Evolutionary conservation across 2,113 vertebrate species (phyloP), one percentile per base, ranked within the genome.

Genomic region (Irena cyanogastra): DNA sequence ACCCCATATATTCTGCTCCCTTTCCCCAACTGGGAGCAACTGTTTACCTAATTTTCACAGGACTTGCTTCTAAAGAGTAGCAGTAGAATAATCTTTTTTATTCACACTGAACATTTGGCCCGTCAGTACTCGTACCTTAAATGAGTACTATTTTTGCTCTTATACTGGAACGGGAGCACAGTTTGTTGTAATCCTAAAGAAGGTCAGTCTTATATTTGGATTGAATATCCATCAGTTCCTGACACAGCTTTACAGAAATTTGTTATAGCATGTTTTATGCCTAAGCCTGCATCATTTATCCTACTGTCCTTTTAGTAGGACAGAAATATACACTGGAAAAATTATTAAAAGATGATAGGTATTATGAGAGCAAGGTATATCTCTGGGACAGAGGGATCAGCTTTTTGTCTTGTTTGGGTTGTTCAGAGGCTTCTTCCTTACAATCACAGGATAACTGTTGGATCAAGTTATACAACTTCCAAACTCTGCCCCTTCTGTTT

Each of bases 1-100:
- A 0, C 4, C 3, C 4, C 12, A 8, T 8, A 39, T 6, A 53
- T 45, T 75, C 35, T 17, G 3, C 20, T 39, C 6, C 11, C 6
- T 5, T 42, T 14, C 15, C 11, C 11, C 37, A 41, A 19, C 8
- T 91, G 11, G 22, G n/a, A 81, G 24, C 5, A 37, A 28, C 4
- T 7, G 30, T 31, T 74, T 35, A 28, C 6, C 9, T 15, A 1
- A 63, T n/a, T 44, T 87, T 84, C 37, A 76, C 28, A 88, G 33
- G 49, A 66, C 26, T 64, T 68, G 30, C 33, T 78, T 90, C 74
- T 69, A 9, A 77, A 69, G 10, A 87, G 70, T 9, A 72, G 45
- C 45, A 41, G 13, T 7, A 49, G 5, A n/a, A 65, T 44, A 42
- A 74, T 28, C 56, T 41, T 64, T 50, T 49, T 21, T 31, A 65